Evolutionary conservation across 2,797 vertebrate genomes (phyloP), one percentile per base, ranked within the genome.

Genomic region (Hemitrygon akajei): DNA sequence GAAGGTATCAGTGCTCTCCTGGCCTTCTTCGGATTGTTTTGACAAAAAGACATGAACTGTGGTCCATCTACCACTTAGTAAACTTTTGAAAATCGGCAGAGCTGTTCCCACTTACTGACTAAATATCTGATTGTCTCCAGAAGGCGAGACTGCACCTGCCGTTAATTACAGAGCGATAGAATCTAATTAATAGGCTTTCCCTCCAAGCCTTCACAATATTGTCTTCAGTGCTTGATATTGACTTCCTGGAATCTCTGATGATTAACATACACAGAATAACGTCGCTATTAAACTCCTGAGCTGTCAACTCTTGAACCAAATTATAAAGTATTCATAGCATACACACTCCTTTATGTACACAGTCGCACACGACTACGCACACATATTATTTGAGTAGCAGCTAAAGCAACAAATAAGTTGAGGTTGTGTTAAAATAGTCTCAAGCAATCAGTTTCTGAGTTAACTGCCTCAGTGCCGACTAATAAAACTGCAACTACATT

Each of bases 141-240:
- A 71, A 94, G 93, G 93, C 93, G 66, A 37, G 93, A 84, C 93
- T 75, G 93, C 93, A 94, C 93, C 93, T 94, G 93, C 69, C 1
- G 34, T 0, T 94, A 94, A 94, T 94, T 86, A 69, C n/a, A 94
- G 81, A 56, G 63, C 14, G 6, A 22, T 76, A 30, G 71, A 16
- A 71, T 93, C 79, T 71, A 93, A 86, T 84, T 75, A 73, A 73
- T 84, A 87, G 81, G 75, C 69, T 87, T 75, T 18, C 9, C 75
- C 81, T 71, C 80, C 6, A 58, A 34, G 25, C 77, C 79, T 40
- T 58, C 27, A 27, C 18, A 87, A 22, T 82, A 87, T 87, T 40
- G 69, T 10, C 71, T 93, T 92, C 91, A 18, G 37, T 93, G 91
- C 12, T 93, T 16, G 40, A 22, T 75, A 76, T 93, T 37, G 1